These are phyloP conservation scores for Aporrectodea caliginosa DNA, from an alignment of 1,140 invertebrate species.

Conservation along the genomic window DNA sequence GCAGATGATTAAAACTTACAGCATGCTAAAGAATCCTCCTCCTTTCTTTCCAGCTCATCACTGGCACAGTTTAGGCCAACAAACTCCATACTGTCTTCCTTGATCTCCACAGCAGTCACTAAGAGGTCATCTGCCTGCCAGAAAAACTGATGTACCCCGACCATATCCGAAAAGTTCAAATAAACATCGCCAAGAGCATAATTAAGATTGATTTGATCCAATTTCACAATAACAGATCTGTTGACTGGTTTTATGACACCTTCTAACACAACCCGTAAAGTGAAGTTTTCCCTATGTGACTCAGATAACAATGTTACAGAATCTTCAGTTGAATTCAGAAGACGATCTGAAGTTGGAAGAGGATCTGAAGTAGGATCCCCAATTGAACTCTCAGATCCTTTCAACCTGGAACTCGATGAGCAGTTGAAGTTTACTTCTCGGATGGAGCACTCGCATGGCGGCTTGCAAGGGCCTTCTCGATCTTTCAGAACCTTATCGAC, in stretches of 20 bases:
- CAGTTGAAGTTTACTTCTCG: not conserved
- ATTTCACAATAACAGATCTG: not conserved
- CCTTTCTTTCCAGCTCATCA: not conserved
- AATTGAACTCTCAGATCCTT: not conserved
- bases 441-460: not conserved
- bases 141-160: not conserved
- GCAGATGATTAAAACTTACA: not conserved
- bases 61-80: not conserved
- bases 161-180: not conserved
- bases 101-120: not conserved
- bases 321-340: not conserved
- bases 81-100: not conserved
- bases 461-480: not conserved
- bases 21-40: not conserved
- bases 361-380: not conserved
- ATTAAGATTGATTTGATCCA: not conserved
- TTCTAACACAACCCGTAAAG: not conserved
- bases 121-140: not conserved
- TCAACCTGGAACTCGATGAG: not conserved
- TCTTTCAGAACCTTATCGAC: not conserved
- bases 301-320: not conserved
- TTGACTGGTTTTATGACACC: not conserved
- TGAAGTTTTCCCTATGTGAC: too few species aligned
- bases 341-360: not conserved
- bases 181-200: not conserved